phyloP scores from a whole-genome alignment of 1,140 invertebrate genomes.

The Heliconius melpomene region DNA sequence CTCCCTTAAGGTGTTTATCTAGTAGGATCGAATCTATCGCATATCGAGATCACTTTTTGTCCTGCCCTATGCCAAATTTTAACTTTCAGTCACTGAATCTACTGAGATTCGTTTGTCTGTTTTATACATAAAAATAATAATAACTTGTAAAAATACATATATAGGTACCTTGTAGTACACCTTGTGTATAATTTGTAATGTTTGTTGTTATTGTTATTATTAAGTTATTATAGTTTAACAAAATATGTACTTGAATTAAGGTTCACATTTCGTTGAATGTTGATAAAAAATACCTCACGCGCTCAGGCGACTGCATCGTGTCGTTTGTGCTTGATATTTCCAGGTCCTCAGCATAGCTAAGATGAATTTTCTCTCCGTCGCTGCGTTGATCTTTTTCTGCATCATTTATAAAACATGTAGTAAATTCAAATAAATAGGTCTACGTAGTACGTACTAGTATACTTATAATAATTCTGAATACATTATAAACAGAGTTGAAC shows the following conservation, averaged over 20 bases:
- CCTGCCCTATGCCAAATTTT: too few relatives aligned
- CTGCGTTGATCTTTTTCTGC: conserved; percentile 71
- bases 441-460: too few relatives aligned
- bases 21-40: too few relatives aligned
- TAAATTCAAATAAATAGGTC: too few relatives aligned
- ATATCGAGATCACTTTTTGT: too few relatives aligned
- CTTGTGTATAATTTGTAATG: neutral
- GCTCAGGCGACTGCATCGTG: conserved; percentile 77
- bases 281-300: conserved; percentile 75
- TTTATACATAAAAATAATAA: too few relatives aligned
- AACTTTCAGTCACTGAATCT: too few relatives aligned
- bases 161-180: neutral
- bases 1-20: too few relatives aligned
- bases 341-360: conserved; percentile 76
- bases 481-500: too few relatives aligned
- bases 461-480: too few relatives aligned
- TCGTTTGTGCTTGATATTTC: conserved; percentile 81
- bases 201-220: neutral
- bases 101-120: too few relatives aligned
- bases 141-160: too few relatives aligned
- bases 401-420: neutral
- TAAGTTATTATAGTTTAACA: neutral
- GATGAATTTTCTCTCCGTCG: conserved; percentile 69
- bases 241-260: neutral
- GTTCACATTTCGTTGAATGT: conserved; percentile 16